Conservation (phyloP, 2,888 invertebrate species). For the Hetaerina titia region DNA sequence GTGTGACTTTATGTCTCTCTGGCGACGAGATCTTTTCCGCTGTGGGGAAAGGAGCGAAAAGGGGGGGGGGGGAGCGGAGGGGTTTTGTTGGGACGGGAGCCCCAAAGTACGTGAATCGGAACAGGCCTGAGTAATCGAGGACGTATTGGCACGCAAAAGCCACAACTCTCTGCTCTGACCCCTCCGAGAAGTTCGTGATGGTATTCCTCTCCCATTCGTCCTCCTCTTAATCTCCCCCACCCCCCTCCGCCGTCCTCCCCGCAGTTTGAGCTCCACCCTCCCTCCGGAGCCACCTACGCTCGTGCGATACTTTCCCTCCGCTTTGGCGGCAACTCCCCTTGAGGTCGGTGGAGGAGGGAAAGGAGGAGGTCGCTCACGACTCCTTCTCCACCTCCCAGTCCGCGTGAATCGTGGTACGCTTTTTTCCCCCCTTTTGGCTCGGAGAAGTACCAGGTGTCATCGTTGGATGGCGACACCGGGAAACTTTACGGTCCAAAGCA, state of each 20-base stretch:
- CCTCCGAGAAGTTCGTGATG: background rate
- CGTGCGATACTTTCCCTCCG: background rate
- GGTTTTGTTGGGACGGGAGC: too few relatives aligned
- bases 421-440: too few relatives aligned
- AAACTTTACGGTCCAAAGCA: too few relatives aligned
- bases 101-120: background rate
- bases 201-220: background rate
- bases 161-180: background rate
- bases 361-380: too few relatives aligned
- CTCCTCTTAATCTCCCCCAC: background rate
- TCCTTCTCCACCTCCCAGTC: background rate
- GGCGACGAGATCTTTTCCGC: too few relatives aligned
- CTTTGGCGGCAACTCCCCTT: background rate
- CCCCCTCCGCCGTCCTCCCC: background rate
- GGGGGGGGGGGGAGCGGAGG: too few relatives aligned
- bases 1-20: background rate
- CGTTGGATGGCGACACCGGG: too few relatives aligned
- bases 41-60: too few relatives aligned
- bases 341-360: background rate
- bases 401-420: too few relatives aligned
- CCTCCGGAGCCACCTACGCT: too few relatives aligned
- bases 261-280: background rate
- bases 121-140: background rate
- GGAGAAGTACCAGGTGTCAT: too few relatives aligned
- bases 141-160: background rate